phyloP scores from a whole-genome alignment of 2,888 invertebrate genomes.

The Eupithecia inturbata region DNA sequence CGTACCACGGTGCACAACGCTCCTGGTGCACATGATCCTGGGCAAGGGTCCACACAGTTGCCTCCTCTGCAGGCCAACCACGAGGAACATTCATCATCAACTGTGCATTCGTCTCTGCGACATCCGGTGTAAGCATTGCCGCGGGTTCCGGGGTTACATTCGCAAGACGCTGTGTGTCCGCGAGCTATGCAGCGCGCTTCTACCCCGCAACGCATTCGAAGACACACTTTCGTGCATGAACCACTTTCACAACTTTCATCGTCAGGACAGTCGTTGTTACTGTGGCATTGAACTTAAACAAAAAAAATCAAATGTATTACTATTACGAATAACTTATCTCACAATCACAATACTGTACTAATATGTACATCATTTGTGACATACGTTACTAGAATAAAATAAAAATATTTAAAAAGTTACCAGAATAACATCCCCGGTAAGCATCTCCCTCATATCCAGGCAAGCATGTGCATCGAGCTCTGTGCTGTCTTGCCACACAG shows the following conservation, averaged over 20 bases:
- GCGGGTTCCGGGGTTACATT: conserved; percentile 89
- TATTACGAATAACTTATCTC: no score
- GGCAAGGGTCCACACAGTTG: conserved; percentile 92
- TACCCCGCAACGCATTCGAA: conserved; percentile 90
- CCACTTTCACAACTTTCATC: conserved; percentile 92
- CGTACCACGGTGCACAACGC: conserved; percentile 91
- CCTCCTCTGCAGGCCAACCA: conserved; percentile 91
- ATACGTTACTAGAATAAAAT: neutral
- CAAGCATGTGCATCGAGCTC: conserved; percentile 92
- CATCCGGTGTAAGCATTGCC: conserved; percentile 93
- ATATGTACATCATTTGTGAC: no score
- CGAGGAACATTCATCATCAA: conserved; percentile 90
- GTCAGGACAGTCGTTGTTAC: conserved; percentile 92
- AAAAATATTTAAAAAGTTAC: conserved; percentile 63
- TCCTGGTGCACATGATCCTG: conserved; percentile 90
- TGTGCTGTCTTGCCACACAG: conserved; percentile 90
- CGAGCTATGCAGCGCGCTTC: conserved; percentile 91
- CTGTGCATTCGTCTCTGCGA: conserved; percentile 89
- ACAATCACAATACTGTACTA: no score
- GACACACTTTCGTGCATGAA: conserved; percentile 91
- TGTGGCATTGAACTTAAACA: conserved; percentile 90
- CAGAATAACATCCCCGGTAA: conserved; percentile 89
- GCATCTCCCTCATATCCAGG: conserved; percentile 94
- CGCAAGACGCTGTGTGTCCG: conserved; percentile 91
- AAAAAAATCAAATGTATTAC: no score